phyloP scores from a whole-genome alignment of 2,888 invertebrate species.

The Sipunculus nudus region DNA sequence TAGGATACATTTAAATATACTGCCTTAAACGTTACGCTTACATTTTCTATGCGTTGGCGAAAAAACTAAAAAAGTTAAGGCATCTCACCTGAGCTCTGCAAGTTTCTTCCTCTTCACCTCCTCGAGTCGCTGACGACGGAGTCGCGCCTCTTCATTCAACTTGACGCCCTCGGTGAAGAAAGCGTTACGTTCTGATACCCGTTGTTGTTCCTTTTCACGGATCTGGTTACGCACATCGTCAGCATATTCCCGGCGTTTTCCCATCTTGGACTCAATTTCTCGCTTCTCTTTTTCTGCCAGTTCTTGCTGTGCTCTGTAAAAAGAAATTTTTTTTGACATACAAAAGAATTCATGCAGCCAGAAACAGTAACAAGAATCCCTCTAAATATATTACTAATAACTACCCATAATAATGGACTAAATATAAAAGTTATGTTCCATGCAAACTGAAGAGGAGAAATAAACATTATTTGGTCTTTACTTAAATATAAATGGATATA shows the following conservation, averaged over 20 bases:
- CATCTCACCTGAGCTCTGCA: slow-evolving; percentile 59
- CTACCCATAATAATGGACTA: too few species aligned
- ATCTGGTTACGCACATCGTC: slow-evolving; percentile 64
- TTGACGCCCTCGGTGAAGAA: slow-evolving; percentile 67
- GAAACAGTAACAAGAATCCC: too few species aligned
- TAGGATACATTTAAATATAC: too few species aligned
- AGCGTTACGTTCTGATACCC: slow-evolving; percentile 60
- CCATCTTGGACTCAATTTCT: slow-evolving; percentile 50
- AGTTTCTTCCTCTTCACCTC: slow-evolving; percentile 65
- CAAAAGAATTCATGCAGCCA: not conserved
- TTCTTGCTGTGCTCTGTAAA: slow-evolving; percentile 64
- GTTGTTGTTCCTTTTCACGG: slow-evolving; percentile 60
- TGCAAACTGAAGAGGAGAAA: too few species aligned
- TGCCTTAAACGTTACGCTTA: too few species aligned
- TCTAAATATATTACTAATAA: too few species aligned
- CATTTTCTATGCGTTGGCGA: too few species aligned
- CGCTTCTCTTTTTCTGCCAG: slow-evolving; percentile 63
- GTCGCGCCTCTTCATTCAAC: slow-evolving; percentile 63
- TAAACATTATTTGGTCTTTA: too few species aligned
- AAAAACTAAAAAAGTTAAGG: slow-evolving; percentile 11
- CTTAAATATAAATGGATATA: too few species aligned
- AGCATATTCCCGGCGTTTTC: slow-evolving; percentile 47
- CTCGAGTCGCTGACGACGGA: slow-evolving; percentile 59
- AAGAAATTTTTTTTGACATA: too few species aligned
- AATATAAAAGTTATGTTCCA: too few species aligned